These are phyloP conservation scores for Enoplolaimus lenunculus DNA, from an alignment of 2,888 invertebrate species.

Conservation along the genomic window DNA sequence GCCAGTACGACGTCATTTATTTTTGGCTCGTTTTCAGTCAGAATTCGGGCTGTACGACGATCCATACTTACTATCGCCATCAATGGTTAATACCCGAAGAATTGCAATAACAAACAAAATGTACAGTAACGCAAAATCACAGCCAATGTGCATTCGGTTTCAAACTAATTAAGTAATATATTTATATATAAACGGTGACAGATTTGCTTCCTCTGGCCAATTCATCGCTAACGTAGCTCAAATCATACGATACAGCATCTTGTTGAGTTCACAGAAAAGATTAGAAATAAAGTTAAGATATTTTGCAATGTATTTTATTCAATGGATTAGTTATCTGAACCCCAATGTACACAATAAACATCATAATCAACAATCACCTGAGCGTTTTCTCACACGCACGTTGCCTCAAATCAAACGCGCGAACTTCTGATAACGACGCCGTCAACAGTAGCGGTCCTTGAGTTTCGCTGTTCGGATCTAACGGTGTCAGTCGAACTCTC, in stretches of 20 bases:
- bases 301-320: too few species aligned
- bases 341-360: too few species aligned
- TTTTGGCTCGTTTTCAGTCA: conserved; percentile 55
- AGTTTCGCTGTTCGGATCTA: conserved; percentile 45
- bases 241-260: too few species aligned
- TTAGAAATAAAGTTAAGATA: too few species aligned
- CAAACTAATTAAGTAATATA: background rate
- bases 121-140: background rate
- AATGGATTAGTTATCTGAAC: too few species aligned
- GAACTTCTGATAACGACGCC: conserved; percentile 61
- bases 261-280: too few species aligned
- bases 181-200: background rate
- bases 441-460: conserved; percentile 53
- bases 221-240: too few species aligned
- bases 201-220: background rate
- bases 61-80: conserved; percentile 41
- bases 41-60: conserved; percentile 48
- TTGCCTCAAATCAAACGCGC: conserved; percentile 59
- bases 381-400: conserved; percentile 54
- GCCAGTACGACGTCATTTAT: conserved; percentile 13
- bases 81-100: conserved; percentile 52
- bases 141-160: background rate
- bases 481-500: conserved; percentile 50
- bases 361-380: too few species aligned
- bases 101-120: conserved; percentile 42